These are phyloP conservation scores for Tanytarsus gracilentus DNA, from an alignment of 2,888 invertebrate species.

Conservation along the genomic window DNA sequence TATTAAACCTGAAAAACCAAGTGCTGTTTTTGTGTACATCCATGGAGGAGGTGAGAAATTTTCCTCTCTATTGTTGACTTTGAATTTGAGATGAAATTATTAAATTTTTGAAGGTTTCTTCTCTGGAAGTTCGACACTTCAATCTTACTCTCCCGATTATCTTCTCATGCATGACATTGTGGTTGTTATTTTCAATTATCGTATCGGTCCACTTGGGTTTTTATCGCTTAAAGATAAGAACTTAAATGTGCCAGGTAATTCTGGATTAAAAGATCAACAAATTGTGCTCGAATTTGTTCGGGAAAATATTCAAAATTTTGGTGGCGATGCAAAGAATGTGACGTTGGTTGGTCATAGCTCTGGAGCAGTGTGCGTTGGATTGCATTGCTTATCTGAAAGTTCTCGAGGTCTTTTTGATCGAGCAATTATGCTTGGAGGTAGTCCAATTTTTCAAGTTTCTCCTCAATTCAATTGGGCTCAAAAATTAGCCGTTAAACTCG, in stretches of 20 bases:
- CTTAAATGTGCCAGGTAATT: conserved; percentile 47
- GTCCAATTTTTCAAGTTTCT: conserved; percentile 38
- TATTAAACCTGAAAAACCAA: neutral
- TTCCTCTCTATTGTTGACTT: neutral
- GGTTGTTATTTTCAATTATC: conserved; percentile 22
- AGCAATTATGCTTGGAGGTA: conserved; percentile 40
- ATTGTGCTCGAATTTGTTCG: conserved; percentile 47
- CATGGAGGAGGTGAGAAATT: conserved; percentile 18
- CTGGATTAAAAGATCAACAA: conserved; percentile 47
- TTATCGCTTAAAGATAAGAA: conserved; percentile 43
- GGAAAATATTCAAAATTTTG: conserved; percentile 45
- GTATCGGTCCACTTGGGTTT: conserved; percentile 36
- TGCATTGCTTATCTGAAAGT: conserved; percentile 45
- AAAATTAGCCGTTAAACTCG: conserved; percentile 39
- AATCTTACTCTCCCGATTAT: conserved; percentile 17
- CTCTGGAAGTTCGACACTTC: neutral
- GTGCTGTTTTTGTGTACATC: conserved; percentile 23
- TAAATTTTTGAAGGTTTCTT: neutral
- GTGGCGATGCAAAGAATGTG: conserved; percentile 46
- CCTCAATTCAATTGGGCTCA: conserved; percentile 37
- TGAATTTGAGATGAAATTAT: neutral
- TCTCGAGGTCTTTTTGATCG: conserved; percentile 42
- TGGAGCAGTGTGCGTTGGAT: conserved; percentile 45
- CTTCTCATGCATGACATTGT: conserved; percentile 21
- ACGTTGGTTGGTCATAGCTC: conserved; percentile 49